A percentile compares a stretch with the other conserved stretches of the same genome.
phyloP scores from a whole-genome alignment of 2,888 invertebrate species.

The Magallana nippona region DNA sequence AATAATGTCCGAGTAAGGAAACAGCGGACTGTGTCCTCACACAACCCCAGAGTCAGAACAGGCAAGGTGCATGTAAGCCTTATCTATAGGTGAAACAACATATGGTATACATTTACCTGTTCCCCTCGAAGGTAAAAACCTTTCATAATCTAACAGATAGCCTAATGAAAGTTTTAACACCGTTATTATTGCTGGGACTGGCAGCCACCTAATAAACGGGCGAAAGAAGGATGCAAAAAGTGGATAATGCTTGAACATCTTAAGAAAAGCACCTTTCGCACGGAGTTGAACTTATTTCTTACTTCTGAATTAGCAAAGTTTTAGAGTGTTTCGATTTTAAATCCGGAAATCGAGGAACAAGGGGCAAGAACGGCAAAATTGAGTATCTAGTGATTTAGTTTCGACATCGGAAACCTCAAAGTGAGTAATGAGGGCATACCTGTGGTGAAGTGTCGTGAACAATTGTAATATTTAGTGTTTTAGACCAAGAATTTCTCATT shows the following conservation, averaged over 20 bases:
- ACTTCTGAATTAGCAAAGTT: too few species aligned
- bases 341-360: background rate
- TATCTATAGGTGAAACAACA: constrained; percentile 11
- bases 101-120: constrained; percentile 23
- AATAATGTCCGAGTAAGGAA: background rate
- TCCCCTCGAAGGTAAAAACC: background rate
- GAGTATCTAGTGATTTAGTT: too few species aligned
- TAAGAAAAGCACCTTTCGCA: too few species aligned
- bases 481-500: constrained; percentile 5
- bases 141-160: background rate
- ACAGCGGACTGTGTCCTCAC: background rate
- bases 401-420: background rate
- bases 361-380: too few species aligned
- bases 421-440: constrained; percentile 4
- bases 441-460: background rate
- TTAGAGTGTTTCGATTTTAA: background rate
- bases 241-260: background rate
- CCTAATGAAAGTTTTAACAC: background rate
- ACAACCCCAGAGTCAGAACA: background rate
- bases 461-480: background rate
- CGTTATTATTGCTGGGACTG: background rate
- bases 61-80: background rate
- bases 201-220: background rate
- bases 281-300: too few species aligned
- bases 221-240: background rate